These are phyloP conservation scores for Porites australiensis DNA, from an alignment of 64 coral and sea anemone genomes.

Conservation along the genomic window DNA sequence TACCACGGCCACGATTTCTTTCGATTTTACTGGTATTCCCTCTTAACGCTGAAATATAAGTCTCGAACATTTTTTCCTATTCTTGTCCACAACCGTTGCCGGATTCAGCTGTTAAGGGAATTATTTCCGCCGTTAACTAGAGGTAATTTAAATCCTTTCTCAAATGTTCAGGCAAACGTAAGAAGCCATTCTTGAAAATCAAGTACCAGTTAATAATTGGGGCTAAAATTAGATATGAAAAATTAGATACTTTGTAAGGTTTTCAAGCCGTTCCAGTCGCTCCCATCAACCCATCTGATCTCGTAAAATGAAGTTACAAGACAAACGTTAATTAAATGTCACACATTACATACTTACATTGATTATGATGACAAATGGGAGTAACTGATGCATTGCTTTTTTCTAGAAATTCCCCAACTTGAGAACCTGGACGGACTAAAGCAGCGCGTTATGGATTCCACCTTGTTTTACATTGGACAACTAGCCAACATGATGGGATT, in stretches of 20 bases:
- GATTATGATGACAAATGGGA: neutral
- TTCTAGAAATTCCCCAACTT: constrained; percentile 48
- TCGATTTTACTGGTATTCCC: too few relatives aligned
- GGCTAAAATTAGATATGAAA: neutral
- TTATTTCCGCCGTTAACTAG: too few relatives aligned
- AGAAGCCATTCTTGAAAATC: neutral
- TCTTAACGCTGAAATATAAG: too few relatives aligned
- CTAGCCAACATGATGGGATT: constrained; percentile 62
- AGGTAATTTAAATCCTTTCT: too few relatives aligned
- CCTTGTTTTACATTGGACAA: constrained; percentile 54
- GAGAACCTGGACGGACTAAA: constrained; percentile 45
- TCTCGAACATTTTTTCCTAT: too few relatives aligned
- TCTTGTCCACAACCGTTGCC: too few relatives aligned
- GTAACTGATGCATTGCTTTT: neutral
- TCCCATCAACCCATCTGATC: too few relatives aligned
- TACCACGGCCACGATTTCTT: too few relatives aligned
- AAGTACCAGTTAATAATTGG: neutral
- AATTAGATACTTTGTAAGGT: neutral
- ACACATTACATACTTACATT: too few relatives aligned
- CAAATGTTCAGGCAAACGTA: neutral
- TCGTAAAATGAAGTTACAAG: too few relatives aligned
- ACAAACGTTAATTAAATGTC: too few relatives aligned
- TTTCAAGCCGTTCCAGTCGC: neutral
- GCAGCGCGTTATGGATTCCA: constrained; percentile 78
- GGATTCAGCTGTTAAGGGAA: too few relatives aligned